Base-by-base conservation (phyloP, 2,888 invertebrate species). In the Melanostoma scalare region DNA sequence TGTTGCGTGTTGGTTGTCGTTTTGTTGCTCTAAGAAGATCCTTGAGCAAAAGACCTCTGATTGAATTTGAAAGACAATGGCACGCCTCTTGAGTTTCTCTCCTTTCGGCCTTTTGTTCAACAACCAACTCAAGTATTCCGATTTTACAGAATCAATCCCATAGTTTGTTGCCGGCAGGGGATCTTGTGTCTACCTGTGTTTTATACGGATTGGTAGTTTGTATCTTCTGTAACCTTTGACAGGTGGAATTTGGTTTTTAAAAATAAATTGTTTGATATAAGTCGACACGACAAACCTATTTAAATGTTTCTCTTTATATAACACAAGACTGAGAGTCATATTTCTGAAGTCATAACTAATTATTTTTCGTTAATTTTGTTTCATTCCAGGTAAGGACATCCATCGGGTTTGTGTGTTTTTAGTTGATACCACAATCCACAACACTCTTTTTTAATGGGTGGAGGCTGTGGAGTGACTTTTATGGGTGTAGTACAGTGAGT, bases 31-130 rank as follows among this genome's bases (percentile, higher is more conserved):
- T 33, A 10, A 40, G 33, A 48, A 71, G 76, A 73, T 76, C 80
- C 86, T 86, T 85, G 84, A 80, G 78, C 61, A 68, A 75, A 72
- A 72, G 79, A 55, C 48, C 73, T 68, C 69, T 56, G 75, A 65
- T 71, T 72, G 71, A 65, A 84, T 52, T 67, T 68, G 71, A 65
- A 84, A 86, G 85, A 85, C 86, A 86, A 85, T 86, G 77, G 77
- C 75, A 85, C 85, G 86, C 85, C 86, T 82, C 85, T 80, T 61
- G 75, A 84, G 80, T 63, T 77, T 82, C 86, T 73, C 79, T 71
- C 85, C 65, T 55, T 55, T 65, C 35, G 42, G 69, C 30, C 79
- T 74, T 79, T 78, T 82, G 78, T 78, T 67, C 46, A 30, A 10
- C 52, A 2, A 20, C 8, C 9, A 60, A 42, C 20, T 53, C 63